These are phyloP conservation scores for Vanessa tameamea DNA, from an alignment of 1,140 invertebrate genomes.

Conservation along the genomic window DNA sequence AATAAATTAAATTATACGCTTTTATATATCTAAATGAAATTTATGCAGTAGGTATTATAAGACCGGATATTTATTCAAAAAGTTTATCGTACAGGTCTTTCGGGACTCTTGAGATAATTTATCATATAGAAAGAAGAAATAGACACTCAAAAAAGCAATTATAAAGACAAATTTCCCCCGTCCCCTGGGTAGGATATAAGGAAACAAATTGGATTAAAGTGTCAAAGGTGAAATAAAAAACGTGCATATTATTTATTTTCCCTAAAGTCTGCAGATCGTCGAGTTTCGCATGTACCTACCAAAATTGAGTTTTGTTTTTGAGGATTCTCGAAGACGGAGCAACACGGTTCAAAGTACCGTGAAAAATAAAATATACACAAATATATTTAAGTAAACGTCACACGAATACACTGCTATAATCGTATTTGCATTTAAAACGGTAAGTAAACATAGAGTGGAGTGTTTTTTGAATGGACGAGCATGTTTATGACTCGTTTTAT, in stretches of 20 bases:
- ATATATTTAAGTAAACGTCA: constrained; percentile 43
- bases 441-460: constrained; percentile 70
- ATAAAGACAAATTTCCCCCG: constrained; percentile 70
- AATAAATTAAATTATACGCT: neutral
- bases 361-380: constrained; percentile 13
- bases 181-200: constrained; percentile 69
- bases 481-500: constrained; percentile 76
- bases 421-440: constrained; percentile 76
- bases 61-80: constrained; percentile 10
- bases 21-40: neutral
- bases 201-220: constrained; percentile 80
- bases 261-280: constrained; percentile 63
- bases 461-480: constrained; percentile 69
- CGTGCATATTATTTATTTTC: constrained; percentile 63
- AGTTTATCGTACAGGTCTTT: constrained; percentile 32
- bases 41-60: neutral
- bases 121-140: constrained; percentile 45
- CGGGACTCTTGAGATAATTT: constrained; percentile 43
- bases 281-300: constrained; percentile 35
- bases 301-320: constrained; percentile 23
- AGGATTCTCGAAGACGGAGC: constrained; percentile 10
- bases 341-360: constrained; percentile 16
- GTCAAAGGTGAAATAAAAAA: constrained; percentile 80
- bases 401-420: constrained; percentile 27
- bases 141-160: constrained; percentile 72